phyloP scores from a whole-genome alignment of 2,888 invertebrate species.

The Lacanobia wlatinum region DNA sequence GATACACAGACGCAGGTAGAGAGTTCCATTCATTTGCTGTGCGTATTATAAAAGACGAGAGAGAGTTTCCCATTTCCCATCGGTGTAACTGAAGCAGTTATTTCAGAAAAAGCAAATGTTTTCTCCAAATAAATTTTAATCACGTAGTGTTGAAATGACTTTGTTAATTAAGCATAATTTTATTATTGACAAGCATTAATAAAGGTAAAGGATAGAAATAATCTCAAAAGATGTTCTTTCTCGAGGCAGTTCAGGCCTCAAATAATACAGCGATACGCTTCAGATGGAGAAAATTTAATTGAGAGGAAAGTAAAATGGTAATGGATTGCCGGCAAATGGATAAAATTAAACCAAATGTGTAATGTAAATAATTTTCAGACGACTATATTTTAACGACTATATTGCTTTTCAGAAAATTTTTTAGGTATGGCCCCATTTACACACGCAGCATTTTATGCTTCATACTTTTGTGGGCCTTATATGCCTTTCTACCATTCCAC shows the following conservation, averaged over 20 bases:
- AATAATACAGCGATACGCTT: not conserved
- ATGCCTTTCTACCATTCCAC: too few species aligned
- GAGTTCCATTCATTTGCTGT: too few species aligned
- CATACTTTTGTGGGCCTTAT: too few species aligned
- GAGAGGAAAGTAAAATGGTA: slow-evolving; percentile 2
- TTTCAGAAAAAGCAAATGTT: too few species aligned
- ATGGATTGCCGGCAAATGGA: not conserved
- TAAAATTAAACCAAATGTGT: slow-evolving; percentile 2
- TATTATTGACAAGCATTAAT: not conserved
- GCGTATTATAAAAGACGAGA: too few species aligned
- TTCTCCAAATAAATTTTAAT: not conserved
- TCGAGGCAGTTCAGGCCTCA: not conserved
- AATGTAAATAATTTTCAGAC: not conserved
- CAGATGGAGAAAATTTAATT: slow-evolving; percentile 7
- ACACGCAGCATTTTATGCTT: too few species aligned
- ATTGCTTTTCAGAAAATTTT: too few species aligned
- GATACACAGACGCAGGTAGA: too few species aligned
- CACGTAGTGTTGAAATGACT: not conserved
- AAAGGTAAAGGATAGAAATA: not conserved
- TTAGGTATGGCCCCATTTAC: too few species aligned
- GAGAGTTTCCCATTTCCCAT: not conserved
- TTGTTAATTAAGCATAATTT: slow-evolving; percentile 1
- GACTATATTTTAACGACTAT: too few species aligned
- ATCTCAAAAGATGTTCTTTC: not conserved
- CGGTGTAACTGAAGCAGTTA: not conserved